These are phyloP conservation scores for Papilio dardanus DNA, from an alignment of 1,140 invertebrate species.

Conservation along the genomic window DNA sequence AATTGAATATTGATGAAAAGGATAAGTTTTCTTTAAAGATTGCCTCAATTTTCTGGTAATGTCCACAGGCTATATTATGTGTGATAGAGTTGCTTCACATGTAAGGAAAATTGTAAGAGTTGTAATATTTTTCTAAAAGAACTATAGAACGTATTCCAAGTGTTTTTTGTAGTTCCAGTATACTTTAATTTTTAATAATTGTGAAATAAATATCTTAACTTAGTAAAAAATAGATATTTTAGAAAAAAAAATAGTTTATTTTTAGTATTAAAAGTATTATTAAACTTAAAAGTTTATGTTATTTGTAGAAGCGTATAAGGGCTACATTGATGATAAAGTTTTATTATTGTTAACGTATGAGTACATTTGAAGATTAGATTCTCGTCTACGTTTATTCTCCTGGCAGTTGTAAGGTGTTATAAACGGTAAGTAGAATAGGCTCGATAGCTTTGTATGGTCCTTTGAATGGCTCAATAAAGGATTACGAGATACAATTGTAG, in stretches of 20 bases:
- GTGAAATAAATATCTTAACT: too few species aligned
- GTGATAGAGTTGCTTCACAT: background rate
- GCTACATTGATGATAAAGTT: background rate
- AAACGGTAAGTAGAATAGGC: slow-evolving; percentile 11
- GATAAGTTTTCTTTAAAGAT: slow-evolving; percentile 25
- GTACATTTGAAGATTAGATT: slow-evolving; percentile 21
- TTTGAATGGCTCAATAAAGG: slow-evolving; percentile 20
- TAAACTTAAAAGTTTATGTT: background rate
- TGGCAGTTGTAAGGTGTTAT: slow-evolving; percentile 8
- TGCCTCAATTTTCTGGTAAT: slow-evolving; percentile 19
- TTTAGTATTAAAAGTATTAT: background rate
- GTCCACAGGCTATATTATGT: slow-evolving; percentile 8
- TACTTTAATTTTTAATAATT: too few species aligned
- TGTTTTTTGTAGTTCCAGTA: too few species aligned
- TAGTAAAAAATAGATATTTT: background rate
- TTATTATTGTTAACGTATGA: slow-evolving; percentile 10
- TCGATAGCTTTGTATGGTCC: slow-evolving; percentile 7
- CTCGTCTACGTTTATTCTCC: slow-evolving; percentile 19
- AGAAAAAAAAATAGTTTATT: background rate
- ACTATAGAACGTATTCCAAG: too few species aligned
- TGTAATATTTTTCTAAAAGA: background rate
- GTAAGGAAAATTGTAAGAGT: background rate
- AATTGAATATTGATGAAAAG: slow-evolving; percentile 27
- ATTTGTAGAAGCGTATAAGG: background rate
- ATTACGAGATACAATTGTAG: slow-evolving; percentile 24